phyloP scores from a whole-genome alignment of 2,888 invertebrate species.

The Patella depressa region DNA sequence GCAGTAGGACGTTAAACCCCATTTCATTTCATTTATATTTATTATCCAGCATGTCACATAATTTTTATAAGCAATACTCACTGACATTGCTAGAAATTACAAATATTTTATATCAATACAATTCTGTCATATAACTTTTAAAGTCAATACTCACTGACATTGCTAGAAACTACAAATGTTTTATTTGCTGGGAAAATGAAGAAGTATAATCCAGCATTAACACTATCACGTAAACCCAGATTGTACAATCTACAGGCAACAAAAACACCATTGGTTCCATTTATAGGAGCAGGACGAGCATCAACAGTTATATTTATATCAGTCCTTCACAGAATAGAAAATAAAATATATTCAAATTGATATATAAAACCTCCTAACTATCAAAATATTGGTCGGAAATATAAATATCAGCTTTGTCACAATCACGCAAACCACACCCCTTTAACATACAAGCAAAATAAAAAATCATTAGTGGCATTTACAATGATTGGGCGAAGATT shows the following conservation, averaged over 20 bases:
- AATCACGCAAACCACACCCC: no score
- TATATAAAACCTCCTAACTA: no score
- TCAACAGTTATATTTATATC: not conserved
- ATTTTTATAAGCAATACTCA: not conserved
- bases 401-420: no score
- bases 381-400: no score
- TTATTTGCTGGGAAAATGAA: not conserved
- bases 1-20: no score
- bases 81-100: not conserved
- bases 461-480: no score
- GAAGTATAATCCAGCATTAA: not conserved
- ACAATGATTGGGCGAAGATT: no score
- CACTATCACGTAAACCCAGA: not conserved
- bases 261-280: not conserved
- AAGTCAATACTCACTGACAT: not conserved
- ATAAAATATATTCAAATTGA: no score
- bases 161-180: not conserved
- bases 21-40: no score
- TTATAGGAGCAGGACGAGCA: not conserved
- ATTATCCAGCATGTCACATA: no score
- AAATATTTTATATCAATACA: not conserved
- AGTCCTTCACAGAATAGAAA: not conserved
- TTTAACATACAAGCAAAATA: no score
- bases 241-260: not conserved
- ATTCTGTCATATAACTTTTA: no score